These are phyloP conservation scores for Sycobia sp. DNA, from an alignment of 1,140 invertebrate genomes.

Conservation along the genomic window DNA sequence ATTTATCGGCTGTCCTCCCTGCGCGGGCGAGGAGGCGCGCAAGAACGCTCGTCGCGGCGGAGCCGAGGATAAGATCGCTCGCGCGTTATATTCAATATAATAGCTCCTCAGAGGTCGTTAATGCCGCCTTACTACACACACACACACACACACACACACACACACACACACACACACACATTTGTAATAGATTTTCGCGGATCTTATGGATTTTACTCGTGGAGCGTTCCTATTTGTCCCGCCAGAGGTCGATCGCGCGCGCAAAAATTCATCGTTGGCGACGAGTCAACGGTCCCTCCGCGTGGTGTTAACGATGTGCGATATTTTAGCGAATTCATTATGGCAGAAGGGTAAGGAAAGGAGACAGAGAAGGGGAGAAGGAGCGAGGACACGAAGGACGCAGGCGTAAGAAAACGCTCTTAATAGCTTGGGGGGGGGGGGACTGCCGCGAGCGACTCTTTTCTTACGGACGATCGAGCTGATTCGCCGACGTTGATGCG, in stretches of 20 bases:
- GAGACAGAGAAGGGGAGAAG: no score
- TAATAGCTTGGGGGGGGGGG: slow-evolving; percentile 10
- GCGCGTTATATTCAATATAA: slow-evolving; percentile 32
- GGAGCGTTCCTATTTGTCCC: no score
- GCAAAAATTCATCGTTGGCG: slow-evolving; percentile 38
- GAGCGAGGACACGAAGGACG: no score
- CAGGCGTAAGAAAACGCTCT: slow-evolving; percentile 4
- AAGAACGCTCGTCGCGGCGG: slow-evolving; percentile 1
- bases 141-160: neutral
- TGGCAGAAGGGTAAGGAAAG: no score
- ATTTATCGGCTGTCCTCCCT: slow-evolving; percentile 26
- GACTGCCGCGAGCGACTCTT: slow-evolving; percentile 15
- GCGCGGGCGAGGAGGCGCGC: no score
- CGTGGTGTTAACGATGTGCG: slow-evolving; percentile 23
- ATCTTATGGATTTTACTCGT: no score
- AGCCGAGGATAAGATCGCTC: slow-evolving; percentile 30
- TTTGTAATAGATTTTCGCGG: neutral
- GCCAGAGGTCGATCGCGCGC: slow-evolving; percentile 31
- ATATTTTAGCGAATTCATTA: slow-evolving; percentile 33
- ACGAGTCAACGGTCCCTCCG: slow-evolving; percentile 16
- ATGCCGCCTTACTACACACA: slow-evolving; percentile 22
- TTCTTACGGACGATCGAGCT: slow-evolving; percentile 20
- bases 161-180: neutral
- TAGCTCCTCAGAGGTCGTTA: slow-evolving; percentile 28
- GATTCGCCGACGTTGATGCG: slow-evolving; percentile 1